Percentiles rank a stretch among this genome's conserved stretches.
Conservation (phyloP, 2,797 vertebrate genomes). For the Podarcis siculus region DNA sequence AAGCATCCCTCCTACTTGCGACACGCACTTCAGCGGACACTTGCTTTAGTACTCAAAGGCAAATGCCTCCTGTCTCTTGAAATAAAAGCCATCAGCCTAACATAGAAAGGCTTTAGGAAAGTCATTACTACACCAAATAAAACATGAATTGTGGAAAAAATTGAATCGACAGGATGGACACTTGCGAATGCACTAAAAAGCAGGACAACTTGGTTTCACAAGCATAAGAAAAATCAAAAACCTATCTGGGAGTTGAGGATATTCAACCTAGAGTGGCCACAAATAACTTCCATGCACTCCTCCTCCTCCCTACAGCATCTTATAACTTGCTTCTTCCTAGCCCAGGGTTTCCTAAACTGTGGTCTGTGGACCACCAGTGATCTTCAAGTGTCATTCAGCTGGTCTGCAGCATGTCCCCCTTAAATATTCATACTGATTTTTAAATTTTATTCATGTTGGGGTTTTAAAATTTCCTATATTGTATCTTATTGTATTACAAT, state of each 20-base stretch:
- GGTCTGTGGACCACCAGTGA: too few species aligned
- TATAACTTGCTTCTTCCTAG: neutral
- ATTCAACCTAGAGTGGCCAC: neutral
- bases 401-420: too few species aligned
- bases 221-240: neutral
- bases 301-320: neutral
- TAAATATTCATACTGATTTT: too few species aligned
- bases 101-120: neutral
- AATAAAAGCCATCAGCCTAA: neutral
- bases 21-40: neutral
- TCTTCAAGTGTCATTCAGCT: too few species aligned
- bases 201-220: neutral
- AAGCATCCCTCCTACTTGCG: neutral
- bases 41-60: neutral
- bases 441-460: too few species aligned
- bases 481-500: too few species aligned
- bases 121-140: neutral
- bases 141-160: neutral
- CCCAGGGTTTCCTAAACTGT: too few species aligned
- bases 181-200: neutral
- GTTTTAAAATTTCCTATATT: too few species aligned
- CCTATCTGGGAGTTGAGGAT: neutral
- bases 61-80: constrained; percentile 1
- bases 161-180: neutral
- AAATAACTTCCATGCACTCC: neutral